These are phyloP conservation scores for Dasypolia templi DNA, from an alignment of 2,888 invertebrate genomes.

Conservation along the genomic window DNA sequence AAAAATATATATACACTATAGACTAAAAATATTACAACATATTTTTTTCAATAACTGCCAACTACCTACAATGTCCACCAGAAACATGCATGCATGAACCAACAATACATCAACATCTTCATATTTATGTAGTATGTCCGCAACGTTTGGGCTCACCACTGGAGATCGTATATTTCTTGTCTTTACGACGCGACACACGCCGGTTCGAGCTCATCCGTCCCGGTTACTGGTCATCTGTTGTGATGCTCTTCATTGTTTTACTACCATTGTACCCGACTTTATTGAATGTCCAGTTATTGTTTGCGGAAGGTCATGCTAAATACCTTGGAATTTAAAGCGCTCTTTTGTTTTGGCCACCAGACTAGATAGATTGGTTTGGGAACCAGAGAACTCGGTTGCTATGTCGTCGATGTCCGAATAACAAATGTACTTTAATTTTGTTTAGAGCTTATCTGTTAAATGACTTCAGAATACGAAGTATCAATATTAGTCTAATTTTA, in stretches of 20 bases:
- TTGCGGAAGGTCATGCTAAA: conserved; percentile 55
- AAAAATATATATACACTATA: no score
- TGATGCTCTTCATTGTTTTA: conserved; percentile 49
- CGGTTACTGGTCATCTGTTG: conserved; percentile 44
- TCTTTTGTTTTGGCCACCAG: conserved; percentile 32
- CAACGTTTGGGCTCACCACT: conserved; percentile 17
- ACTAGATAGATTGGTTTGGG: no score
- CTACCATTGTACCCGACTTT: conserved; percentile 35
- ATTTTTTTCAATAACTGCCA: neutral
- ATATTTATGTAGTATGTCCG: conserved; percentile 45
- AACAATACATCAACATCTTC: conserved; percentile 37
- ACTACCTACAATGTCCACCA: neutral
- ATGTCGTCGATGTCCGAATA: neutral
- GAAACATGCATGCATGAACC: conserved; percentile 33
- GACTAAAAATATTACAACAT: no score
- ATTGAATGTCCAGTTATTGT: conserved; percentile 53
- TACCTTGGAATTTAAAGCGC: conserved; percentile 24
- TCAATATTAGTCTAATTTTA: neutral
- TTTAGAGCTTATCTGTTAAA: neutral
- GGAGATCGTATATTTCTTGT: conserved; percentile 45
- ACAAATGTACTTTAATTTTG: neutral
- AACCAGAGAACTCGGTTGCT: neutral
- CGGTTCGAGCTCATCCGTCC: conserved; percentile 13
- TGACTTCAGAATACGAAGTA: neutral
- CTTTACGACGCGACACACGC: conserved; percentile 50